phyloP scores from a whole-genome alignment of 2,888 invertebrate species.

The Plagiodera versicolora region DNA sequence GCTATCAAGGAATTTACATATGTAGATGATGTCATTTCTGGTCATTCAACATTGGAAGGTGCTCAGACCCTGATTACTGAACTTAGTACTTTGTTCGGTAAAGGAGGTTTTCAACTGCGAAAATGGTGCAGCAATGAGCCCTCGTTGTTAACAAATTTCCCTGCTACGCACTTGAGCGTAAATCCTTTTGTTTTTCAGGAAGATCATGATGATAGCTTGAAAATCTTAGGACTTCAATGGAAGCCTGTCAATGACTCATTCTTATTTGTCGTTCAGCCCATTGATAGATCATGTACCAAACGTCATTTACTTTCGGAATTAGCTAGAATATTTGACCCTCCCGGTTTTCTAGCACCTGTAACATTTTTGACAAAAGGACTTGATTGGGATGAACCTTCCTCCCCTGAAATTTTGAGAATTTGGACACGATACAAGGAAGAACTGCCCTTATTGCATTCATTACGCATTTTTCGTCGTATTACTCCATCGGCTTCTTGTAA shows the following conservation, averaged over 20 bases:
- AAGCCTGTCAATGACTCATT: conserved; percentile 7
- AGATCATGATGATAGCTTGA: background rate
- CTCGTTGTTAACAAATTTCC: background rate
- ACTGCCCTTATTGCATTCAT: background rate
- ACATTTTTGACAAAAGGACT: conserved; percentile 5
- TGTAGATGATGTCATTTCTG: conserved; percentile 7
- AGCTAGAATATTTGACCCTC: conserved; percentile 10
- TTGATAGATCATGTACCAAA: conserved; percentile 8
- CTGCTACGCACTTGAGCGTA: background rate
- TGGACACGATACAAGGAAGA: conserved; percentile 1
- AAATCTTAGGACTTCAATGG: conserved; percentile 13
- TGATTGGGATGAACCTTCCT: background rate
- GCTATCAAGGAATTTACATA: background rate
- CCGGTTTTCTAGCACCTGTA: conserved; percentile 1
- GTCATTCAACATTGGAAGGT: background rate
- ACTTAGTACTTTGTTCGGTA: background rate
- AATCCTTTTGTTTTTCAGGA: conserved; percentile 4
- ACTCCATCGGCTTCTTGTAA: no score
- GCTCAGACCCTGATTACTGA: background rate
- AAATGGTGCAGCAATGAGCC: conserved; percentile 16
- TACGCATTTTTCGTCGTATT: no score
- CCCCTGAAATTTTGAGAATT: background rate
- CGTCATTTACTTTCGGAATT: conserved; percentile 6
- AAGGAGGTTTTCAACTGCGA: conserved; percentile 5
- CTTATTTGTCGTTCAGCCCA: background rate